Conservation (phyloP, 1,140 invertebrate genomes). For the Dreissena rostriformis region DNA sequence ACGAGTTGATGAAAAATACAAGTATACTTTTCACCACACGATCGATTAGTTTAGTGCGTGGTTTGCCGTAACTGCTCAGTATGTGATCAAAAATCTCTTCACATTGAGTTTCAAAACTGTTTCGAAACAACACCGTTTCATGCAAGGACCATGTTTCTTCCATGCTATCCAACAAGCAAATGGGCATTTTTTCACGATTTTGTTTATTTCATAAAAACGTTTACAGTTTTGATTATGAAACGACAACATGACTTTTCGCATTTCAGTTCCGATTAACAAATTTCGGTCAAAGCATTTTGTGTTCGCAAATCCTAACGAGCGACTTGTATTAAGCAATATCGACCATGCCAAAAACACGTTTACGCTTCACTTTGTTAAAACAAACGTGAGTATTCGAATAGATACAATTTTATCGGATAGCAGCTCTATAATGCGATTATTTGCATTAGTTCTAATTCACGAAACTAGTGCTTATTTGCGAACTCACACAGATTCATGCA, state of each 20-base stretch:
- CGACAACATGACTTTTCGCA: too few relatives aligned
- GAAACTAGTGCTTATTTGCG: background rate
- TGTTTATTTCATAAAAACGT: too few relatives aligned
- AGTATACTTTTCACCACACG: background rate
- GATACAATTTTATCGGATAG: background rate
- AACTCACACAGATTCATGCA: too few relatives aligned
- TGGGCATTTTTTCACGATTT: too few relatives aligned
- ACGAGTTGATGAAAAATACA: conserved; percentile 10
- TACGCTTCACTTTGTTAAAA: conserved; percentile 2
- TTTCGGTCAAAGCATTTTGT: background rate
- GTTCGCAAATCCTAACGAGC: background rate
- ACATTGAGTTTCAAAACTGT: background rate
- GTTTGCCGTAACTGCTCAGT: conserved; percentile 2
- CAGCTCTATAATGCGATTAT: background rate
- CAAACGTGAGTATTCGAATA: background rate
- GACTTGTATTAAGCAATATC: background rate
- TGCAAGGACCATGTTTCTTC: background rate
- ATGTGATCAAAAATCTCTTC: conserved; percentile 3
- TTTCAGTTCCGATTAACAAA: too few relatives aligned
- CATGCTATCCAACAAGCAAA: too few relatives aligned
- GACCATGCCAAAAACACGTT: background rate
- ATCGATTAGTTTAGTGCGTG: background rate
- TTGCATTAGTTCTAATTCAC: background rate
- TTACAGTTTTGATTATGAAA: too few relatives aligned
- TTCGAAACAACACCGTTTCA: background rate